Base-by-base conservation (phyloP, 2,113 vertebrate genomes). In the Cynopterus brachyotis region DNA sequence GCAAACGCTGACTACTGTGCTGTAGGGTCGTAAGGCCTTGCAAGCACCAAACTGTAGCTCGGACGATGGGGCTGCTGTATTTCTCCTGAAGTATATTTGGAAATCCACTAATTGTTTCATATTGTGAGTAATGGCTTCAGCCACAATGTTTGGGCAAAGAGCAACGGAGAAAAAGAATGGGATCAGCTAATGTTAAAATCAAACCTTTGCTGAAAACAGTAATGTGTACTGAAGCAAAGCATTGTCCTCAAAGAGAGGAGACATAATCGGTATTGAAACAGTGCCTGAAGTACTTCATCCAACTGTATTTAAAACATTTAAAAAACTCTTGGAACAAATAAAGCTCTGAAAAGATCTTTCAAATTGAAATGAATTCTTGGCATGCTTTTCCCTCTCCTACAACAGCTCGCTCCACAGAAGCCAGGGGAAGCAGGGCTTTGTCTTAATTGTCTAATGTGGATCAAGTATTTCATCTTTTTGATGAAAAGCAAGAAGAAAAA, bases 71-170 rank as follows among this genome's bases (percentile, higher is more conserved):
- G 35, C 57, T 45, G 50, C 84, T 69, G 22, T 55, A 20, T 70
- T 50, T 73, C 78, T 83, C 64, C 86, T 73, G 42, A 81, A 62
- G 30, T 70, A n/a, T 57, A 42, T 98, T 98, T 95, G 72, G 83
- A 97, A 93, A 87, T 79, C 40, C 40, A 95, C 82, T 97, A 95
- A 94, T 26, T 96, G 0, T 5, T 78, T 96, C 96, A 37, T 94
- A 97, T 96, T 97, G 95, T 95, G 96, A 98, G 92, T 95, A 82
- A 97, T 69, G 62, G 96, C 97, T 98, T 97, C 95, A 97, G 84
- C 57, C 79, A 95, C 95, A 97, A 94, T 91, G 69, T 98, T 98
- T 96, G 91, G 97, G 96, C 96, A 97, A 87, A 92, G 84, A 55
- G 86, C 93, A 94, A 92, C 93, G 86, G 96, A 95, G 83, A 89